Evolutionary conservation across 2,797 vertebrate species (phyloP), one percentile per base, ranked within the genome.

Genomic region (Heliangelus exortis): DNA sequence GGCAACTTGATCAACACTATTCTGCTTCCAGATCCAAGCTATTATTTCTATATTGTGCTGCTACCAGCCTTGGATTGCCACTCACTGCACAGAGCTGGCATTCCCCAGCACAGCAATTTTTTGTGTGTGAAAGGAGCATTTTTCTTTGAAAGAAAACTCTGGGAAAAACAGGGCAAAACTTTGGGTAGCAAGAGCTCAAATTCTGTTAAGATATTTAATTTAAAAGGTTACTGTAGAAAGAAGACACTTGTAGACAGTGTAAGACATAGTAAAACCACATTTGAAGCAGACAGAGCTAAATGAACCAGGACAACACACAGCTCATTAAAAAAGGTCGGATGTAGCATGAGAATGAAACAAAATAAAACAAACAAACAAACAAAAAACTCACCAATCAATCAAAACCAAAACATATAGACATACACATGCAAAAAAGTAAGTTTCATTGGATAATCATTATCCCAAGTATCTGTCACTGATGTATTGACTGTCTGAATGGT

Each of bases 281-380:
- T 93, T 88, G 83, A 94, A 82, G 20, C 63, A 87, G 77, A 65
- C 74, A 88, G 66, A 88, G 66, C 28, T 69, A 91, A 95, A 91
- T 63, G 71, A 91, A 91, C 66, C 51, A 79, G 87, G 62, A 66
- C 65, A 88, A 86, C 51, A 39, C 88, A 78, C 15, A 72, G 21
- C 41, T 94, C 54, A 45, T 91, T 93, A 79, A 3, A 78, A 86
- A 94, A 90, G 19, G 55, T 81, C 77, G 92, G 55, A 63, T 79
- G 31, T 62, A 84, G 53, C 28, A 79, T 7, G 8, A 90, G 53
- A 84, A 48, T 81, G 23, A 82, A 77, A 65, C 2, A 34, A 62
- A 8, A 3, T 5, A 15, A 22, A 10, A 8, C 17, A 26, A 25
- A 4, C 6, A 9, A 29, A 6, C 5, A 9, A 10, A 2, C 6